Conservation (phyloP, 2,888 invertebrate species). For the Entomobrya multifasciata region DNA sequence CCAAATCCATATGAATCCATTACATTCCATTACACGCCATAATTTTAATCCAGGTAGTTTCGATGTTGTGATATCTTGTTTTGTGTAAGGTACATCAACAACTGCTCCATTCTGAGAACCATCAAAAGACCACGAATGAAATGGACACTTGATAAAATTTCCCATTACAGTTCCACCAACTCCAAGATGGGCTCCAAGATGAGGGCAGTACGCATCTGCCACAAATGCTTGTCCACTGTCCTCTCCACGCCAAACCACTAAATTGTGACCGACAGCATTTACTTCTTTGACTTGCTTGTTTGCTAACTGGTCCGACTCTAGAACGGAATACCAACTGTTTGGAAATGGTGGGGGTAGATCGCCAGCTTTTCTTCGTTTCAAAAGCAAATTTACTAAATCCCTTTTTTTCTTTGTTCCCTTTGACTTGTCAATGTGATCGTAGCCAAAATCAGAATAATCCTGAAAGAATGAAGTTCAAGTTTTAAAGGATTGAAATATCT, state of each 20-base stretch:
- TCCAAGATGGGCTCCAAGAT: slow-evolving; percentile 92
- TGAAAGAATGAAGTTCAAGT: background rate
- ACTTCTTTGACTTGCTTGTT: background rate
- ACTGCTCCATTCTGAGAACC: slow-evolving; percentile 89
- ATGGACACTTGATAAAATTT: slow-evolving; percentile 92
- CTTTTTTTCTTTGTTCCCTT: background rate
- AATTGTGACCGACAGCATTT: slow-evolving; percentile 33
- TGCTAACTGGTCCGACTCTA: slow-evolving; percentile 79
- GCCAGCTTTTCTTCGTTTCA: slow-evolving; percentile 84
- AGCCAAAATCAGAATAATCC: background rate
- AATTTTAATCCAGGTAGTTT: slow-evolving; percentile 83
- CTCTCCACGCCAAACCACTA: slow-evolving; percentile 82
- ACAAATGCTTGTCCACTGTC: slow-evolving; percentile 85
- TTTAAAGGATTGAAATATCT: background rate
- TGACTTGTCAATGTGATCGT: no score
- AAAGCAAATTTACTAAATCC: slow-evolving; percentile 81
- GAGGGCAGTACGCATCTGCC: slow-evolving; percentile 93
- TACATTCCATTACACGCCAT: slow-evolving; percentile 87
- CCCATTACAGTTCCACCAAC: slow-evolving; percentile 87
- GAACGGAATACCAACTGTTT: slow-evolving; percentile 92
- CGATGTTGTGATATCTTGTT: slow-evolving; percentile 81
- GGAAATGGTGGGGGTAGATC: slow-evolving; percentile 91
- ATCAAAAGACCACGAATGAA: slow-evolving; percentile 92
- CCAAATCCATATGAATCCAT: slow-evolving; percentile 91
- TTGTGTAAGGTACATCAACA: slow-evolving; percentile 87